Evolutionary conservation across 2,797 vertebrate species (phyloP).

Genomic region (Myotis myotis): DNA sequence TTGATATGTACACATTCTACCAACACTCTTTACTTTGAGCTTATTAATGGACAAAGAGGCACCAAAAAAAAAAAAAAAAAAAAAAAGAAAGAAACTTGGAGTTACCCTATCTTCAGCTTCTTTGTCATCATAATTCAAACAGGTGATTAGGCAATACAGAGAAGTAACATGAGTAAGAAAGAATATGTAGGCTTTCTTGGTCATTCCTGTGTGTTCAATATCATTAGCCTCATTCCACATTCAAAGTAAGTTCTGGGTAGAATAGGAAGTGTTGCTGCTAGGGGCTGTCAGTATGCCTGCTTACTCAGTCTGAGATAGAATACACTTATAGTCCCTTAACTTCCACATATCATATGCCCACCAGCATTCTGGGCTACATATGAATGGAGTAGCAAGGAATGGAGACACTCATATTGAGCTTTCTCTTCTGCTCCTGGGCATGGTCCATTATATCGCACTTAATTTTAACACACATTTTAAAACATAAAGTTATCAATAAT

Average conservation of each 20-base stretch:
- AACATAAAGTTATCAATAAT: background rate
- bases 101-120: background rate
- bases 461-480: background rate
- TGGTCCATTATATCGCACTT: background rate
- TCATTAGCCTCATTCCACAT: background rate
- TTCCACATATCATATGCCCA: background rate
- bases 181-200: background rate
- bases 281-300: background rate
- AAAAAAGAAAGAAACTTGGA: background rate
- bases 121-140: background rate
- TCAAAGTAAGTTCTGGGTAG: background rate
- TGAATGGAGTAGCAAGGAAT: background rate
- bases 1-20: background rate
- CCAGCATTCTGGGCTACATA: background rate
- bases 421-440: background rate
- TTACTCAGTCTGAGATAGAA: background rate
- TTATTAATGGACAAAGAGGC: background rate
- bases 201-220: background rate
- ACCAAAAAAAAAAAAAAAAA: background rate
- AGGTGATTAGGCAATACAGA: background rate
- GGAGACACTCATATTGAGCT: accelerated
- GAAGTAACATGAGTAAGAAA: background rate
- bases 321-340: background rate
- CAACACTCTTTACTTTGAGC: background rate
- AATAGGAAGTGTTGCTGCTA: background rate